Evolutionary conservation across 37 sponge, comb jelly and placozoan genomes (phyloP), one percentile per base, ranked within the genome.

Genomic region (Eunapius fragilis): DNA sequence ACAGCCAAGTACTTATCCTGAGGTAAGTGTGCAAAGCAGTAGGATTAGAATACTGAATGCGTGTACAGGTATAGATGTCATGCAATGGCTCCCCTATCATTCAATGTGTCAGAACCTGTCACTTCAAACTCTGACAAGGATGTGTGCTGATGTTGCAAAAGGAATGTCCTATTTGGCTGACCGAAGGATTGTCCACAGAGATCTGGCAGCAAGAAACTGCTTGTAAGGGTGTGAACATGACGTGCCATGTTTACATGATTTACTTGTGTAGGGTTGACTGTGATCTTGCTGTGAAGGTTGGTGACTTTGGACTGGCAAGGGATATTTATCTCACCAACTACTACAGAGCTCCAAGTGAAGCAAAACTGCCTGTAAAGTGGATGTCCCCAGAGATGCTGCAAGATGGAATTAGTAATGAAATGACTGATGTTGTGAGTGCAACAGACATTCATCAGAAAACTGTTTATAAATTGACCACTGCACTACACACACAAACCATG

Each of bases 291-390:
- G 80, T 80, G 31, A 50, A 49, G 30, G 69, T 80, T 49, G 80
- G 68, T 0, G 80, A 80, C 37, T 80, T 80, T 80, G 80, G 80
- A 25, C 69, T 80, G 30, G 48, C 80, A 26, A 27, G 80, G 19
- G 80, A 80, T 48, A 50, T 80, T n/a, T 82, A 82, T 25, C 48
- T 30, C 25, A 80, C 31, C 32, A 37, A 80, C 67, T 80, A 80
- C 28, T 80, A 80, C 31, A 7, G 80, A 48, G 25, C 67, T 30
- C 68, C 48, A 32, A 48, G 67, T 33, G 67, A 68, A 50, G 27
- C 30, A 14, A 80, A 80, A 32, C 80, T 80, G 12, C 80, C 80
- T 25, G 67, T 80, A 28, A 80, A 80, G 25, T 80, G 80, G 80
- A 33, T 80, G 50, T 23, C 80, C 0, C 80, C 80, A 25, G 80